Evolutionary conservation across 2,888 invertebrate genomes (phyloP).

Genomic region (Polydrusus tereticollis): DNA sequence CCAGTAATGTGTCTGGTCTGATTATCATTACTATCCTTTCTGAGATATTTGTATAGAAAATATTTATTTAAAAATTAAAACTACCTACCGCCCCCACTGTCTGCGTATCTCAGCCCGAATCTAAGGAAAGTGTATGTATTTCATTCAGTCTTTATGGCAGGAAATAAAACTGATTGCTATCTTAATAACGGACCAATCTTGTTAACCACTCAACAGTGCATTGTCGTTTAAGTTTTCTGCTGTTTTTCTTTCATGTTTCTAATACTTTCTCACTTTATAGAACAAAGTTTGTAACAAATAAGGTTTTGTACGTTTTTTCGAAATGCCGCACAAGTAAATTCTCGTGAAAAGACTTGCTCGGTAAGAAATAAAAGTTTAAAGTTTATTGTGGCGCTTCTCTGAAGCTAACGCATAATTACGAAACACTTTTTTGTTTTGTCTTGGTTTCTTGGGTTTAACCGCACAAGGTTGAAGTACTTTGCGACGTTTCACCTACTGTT

Average conservation of each 20-base stretch:
- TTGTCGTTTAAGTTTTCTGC: conserved; percentile 62
- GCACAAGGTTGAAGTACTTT: too few relatives aligned
- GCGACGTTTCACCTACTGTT: too few relatives aligned
- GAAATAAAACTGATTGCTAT: conserved; percentile 68
- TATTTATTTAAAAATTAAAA: neutral
- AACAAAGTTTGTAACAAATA: conserved; percentile 48
- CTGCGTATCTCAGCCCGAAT: conserved; percentile 57
- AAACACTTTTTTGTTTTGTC: neutral
- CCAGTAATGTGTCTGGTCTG: too few relatives aligned
- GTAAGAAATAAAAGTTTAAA: conserved; percentile 6
- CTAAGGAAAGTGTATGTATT: conserved; percentile 65
- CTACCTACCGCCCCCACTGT: conserved; percentile 39
- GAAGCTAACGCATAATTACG: neutral
- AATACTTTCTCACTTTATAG: conserved; percentile 48
- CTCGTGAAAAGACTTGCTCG: conserved; percentile 3
- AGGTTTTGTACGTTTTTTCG: conserved; percentile 47
- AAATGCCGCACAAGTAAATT: conserved; percentile 39
- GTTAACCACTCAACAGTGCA: conserved; percentile 66
- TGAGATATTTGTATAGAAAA: too few relatives aligned
- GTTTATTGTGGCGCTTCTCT: conserved; percentile 1
- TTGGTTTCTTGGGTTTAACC: too few relatives aligned
- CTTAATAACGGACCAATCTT: conserved; percentile 68
- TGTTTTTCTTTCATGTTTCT: conserved; percentile 47
- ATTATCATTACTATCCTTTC: too few relatives aligned
- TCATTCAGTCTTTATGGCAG: conserved; percentile 65